These are phyloP conservation scores for Syndactyla subalaris DNA, from an alignment of 2,797 vertebrate genomes.

Conservation along the genomic window DNA sequence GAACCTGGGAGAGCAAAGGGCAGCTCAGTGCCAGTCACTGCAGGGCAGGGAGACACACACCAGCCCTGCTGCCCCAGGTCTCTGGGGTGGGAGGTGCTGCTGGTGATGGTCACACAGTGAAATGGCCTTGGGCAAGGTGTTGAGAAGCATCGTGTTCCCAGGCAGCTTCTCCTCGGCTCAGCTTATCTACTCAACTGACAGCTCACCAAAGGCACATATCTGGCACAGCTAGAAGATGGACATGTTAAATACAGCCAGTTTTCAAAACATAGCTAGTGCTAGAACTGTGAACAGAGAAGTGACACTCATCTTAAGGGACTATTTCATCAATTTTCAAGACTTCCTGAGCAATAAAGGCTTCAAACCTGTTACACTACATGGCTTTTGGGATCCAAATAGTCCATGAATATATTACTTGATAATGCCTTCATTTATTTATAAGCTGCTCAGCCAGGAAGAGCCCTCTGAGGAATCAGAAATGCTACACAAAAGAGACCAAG, in stretches of 20 bases:
- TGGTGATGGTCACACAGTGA: background rate
- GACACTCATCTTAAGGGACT: background rate
- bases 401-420: background rate
- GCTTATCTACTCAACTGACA: background rate
- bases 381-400: background rate
- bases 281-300: background rate
- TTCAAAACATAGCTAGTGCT: background rate
- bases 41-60: background rate
- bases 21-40: background rate
- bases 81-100: background rate
- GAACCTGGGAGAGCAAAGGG: slow-evolving; percentile 81
- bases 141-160: background rate
- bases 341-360: background rate
- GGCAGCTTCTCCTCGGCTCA: background rate
- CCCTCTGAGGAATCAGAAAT: background rate
- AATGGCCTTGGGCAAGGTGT: background rate
- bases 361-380: background rate
- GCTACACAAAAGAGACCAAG: background rate
- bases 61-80: background rate
- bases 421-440: background rate
- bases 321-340: background rate
- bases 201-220: background rate
- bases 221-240: background rate
- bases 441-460: background rate
- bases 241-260: background rate